These are phyloP conservation scores for Mongoloraphidia duomilia DNA, from an alignment of 2,888 invertebrate genomes.

Conservation along the genomic window DNA sequence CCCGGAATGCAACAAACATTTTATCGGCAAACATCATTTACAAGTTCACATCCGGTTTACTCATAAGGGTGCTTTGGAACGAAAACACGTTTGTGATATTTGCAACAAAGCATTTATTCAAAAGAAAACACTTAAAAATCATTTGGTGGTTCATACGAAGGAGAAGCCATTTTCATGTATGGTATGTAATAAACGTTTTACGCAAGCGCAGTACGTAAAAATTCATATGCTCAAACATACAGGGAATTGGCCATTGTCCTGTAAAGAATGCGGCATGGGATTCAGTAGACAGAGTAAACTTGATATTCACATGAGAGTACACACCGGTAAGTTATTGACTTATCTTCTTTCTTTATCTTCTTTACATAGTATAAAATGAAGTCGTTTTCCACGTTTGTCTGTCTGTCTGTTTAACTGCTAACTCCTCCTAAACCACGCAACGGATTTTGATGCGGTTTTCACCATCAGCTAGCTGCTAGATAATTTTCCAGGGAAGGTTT, in stretches of 20 bases:
- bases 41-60: constrained; percentile 21
- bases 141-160: constrained; percentile 22
- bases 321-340: constrained; percentile 16
- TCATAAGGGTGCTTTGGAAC: constrained; percentile 20
- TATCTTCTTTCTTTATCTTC: too few species aligned
- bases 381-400: too few species aligned
- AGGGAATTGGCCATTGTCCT: constrained; percentile 23
- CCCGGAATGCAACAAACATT: constrained; percentile 20
- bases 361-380: too few species aligned
- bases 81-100: constrained; percentile 20
- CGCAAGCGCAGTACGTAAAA: constrained; percentile 24
- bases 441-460: too few species aligned
- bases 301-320: constrained; percentile 22
- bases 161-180: constrained; percentile 22
- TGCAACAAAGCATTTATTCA: constrained; percentile 23
- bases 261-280: constrained; percentile 21
- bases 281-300: constrained; percentile 23
- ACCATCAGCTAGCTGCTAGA: too few species aligned
- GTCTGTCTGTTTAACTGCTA: too few species aligned
- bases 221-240: constrained; percentile 25
- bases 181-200: constrained; percentile 23
- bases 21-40: constrained; percentile 23
- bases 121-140: constrained; percentile 23
- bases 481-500: too few species aligned
- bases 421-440: too few species aligned